Base-by-base conservation (phyloP, 2,113 vertebrate genomes). In the Acanthochromis polyacanthus region DNA sequence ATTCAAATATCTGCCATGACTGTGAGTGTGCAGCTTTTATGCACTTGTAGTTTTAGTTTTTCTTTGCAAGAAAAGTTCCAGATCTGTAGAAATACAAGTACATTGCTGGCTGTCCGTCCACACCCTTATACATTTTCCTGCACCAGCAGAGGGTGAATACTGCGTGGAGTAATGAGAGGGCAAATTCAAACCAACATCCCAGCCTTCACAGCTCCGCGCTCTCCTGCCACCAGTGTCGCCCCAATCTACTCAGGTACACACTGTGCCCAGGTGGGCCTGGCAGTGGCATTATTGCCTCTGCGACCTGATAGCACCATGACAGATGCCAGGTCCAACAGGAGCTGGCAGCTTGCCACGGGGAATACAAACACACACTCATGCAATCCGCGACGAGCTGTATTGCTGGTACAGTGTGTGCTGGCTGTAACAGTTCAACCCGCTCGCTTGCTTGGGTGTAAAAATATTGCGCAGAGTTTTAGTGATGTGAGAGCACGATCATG, bases 311-410 rank as follows among this genome's bases (percentile, higher is more conserved):
- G 76, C 71, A 20, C 75, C 23, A 4, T 86, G 86, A 92, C 82
- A 81, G 84, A 91, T 88, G 85, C 81, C 79, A 32, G 45, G 82
- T 75, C 85, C 83, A 84, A 90, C 80, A 55, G 22, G 88, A 88
- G 70, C 65, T 85, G 91, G 89, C 88, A 80, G 58, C 22, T 69
- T 57, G 85, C 82, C 76, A 79, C 16, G 0, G 74, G 81, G 80
- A 85, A 75, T 53, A 38, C 38, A 75, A 53, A 70, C 65, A 64
- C 75, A 58, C 40, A 46, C 68, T 63, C 43, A 46, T 52, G 28
- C 59, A 40, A 60, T 22, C 25, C 10, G 28, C 72, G 40, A 80
- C 69, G 57, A 11, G 30, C 68, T 17, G 52, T 12, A 14, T 75
- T 32, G 25, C 15, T 0, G 20, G 61, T n/a, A 22, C 70, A 9